Conservation (phyloP, 2,113 vertebrate species). For the Castor canadensis region DNA sequence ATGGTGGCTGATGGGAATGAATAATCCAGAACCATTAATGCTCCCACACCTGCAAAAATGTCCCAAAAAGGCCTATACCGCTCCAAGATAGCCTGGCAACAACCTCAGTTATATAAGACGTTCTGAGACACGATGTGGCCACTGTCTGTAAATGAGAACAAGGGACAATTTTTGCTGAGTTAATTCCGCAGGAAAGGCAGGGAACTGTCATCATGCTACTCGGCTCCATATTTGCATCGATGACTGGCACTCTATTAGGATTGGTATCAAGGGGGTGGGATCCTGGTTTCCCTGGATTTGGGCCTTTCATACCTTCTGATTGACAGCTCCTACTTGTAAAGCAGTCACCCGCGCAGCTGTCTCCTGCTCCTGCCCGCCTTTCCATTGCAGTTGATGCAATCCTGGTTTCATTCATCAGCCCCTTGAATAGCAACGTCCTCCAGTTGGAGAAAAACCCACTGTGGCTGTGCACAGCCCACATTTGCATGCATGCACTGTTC, state of each 20-base stretch:
- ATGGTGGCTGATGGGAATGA: no score
- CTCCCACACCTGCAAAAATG: neutral
- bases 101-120: neutral
- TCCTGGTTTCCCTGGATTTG: conserved; percentile 82
- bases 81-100: neutral
- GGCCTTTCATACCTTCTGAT: conserved; percentile 83
- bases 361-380: conserved; percentile 83
- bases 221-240: conserved; percentile 70
- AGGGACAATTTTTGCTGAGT: conserved; percentile 69
- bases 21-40: neutral
- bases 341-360: conserved; percentile 85
- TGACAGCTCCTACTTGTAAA: conserved; percentile 84
- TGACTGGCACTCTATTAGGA: conserved; percentile 85
- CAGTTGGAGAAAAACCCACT: conserved; percentile 74
- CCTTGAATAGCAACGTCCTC: conserved; percentile 81
- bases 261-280: conserved; percentile 84
- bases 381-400: conserved; percentile 77
- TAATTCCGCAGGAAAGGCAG: conserved; percentile 72
- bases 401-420: conserved; percentile 84
- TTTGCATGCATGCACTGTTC: conserved; percentile 75
- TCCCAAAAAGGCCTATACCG: neutral
- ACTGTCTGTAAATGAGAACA: neutral
- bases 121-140: neutral
- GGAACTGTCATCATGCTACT: conserved; percentile 63
- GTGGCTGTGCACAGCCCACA: conserved; percentile 60